These are phyloP conservation scores for Furcifer pardalis DNA, from an alignment of 2,797 vertebrate genomes.

Conservation along the genomic window DNA sequence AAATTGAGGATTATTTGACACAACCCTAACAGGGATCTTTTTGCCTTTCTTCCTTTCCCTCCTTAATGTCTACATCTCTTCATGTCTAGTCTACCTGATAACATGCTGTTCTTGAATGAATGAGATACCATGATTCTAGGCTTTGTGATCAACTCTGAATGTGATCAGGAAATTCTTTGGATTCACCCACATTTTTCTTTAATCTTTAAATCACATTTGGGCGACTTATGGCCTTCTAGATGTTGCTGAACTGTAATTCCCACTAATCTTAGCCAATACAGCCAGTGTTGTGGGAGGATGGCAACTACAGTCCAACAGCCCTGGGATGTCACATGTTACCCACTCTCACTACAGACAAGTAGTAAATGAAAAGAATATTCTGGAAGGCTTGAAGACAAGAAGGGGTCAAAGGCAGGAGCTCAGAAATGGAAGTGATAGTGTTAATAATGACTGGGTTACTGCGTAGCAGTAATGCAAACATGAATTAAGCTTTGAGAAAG, in stretches of 20 bases:
- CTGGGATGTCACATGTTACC: not conserved
- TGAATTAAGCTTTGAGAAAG: not conserved
- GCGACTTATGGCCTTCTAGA: no score
- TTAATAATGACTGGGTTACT: not conserved
- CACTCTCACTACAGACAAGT: not conserved
- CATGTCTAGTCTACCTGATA: not conserved
- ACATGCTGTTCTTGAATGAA: not conserved
- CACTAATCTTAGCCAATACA: no score
- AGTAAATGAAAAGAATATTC: not conserved
- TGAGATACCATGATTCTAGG: not conserved
- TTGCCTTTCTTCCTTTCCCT: not conserved
- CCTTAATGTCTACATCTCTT: not conserved
- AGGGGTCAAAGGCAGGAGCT: not conserved
- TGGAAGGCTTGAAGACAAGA: not conserved
- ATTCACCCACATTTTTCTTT: not conserved
- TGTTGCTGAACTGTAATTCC: no score
- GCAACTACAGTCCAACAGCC: no score
- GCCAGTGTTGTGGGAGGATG: no score
- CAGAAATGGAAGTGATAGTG: not conserved
- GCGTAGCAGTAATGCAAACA: not conserved
- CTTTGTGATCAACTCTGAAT: conserved; percentile 17
- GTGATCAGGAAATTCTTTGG: conserved; percentile 10
- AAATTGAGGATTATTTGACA: no score
- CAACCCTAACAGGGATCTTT: not conserved
- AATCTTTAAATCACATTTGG: not conserved